phyloP scores from a whole-genome alignment of 2,888 invertebrate genomes.

The Eledone cirrhosa region DNA sequence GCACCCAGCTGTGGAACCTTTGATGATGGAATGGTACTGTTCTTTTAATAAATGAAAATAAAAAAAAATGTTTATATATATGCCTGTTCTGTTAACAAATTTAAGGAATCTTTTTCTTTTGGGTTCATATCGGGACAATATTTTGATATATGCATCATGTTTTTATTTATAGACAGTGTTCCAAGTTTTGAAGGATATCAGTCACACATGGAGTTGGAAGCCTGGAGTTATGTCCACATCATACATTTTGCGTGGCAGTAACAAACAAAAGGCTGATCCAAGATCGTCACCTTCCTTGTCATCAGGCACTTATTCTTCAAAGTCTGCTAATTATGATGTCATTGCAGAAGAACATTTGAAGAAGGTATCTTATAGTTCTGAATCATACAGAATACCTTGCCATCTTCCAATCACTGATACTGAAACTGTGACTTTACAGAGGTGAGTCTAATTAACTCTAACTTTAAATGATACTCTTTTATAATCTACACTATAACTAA shows the following conservation, averaged over 20 bases:
- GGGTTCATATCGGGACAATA: too few species aligned
- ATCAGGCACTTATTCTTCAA: slow-evolving; percentile 10
- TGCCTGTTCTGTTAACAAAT: too few species aligned
- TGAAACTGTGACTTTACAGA: slow-evolving; percentile 23
- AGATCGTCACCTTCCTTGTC: slow-evolving; percentile 10
- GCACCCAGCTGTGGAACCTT: too few species aligned
- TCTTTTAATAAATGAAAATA: too few species aligned
- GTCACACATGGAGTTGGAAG: slow-evolving; percentile 27
- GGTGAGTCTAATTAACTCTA: background rate
- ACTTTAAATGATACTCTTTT: too few species aligned
- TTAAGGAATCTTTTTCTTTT: too few species aligned
- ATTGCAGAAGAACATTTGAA: slow-evolving; percentile 22
- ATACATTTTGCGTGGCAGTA: slow-evolving; percentile 11
- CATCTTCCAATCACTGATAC: slow-evolving; percentile 22
- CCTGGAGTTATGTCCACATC: slow-evolving; percentile 28
- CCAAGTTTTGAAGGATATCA: slow-evolving; percentile 26
- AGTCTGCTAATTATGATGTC: slow-evolving; percentile 25
- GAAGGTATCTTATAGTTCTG: background rate
- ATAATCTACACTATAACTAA: too few species aligned
- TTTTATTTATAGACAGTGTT: slow-evolving; percentile 17
- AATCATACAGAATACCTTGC: slow-evolving; percentile 18
- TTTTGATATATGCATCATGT: background rate
- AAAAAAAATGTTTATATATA: too few species aligned
- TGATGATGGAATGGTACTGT: too few species aligned
- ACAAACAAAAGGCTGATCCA: slow-evolving; percentile 17